Evolutionary conservation across 2,888 invertebrate species (phyloP).

Genomic region (Tiliacea citrago): DNA sequence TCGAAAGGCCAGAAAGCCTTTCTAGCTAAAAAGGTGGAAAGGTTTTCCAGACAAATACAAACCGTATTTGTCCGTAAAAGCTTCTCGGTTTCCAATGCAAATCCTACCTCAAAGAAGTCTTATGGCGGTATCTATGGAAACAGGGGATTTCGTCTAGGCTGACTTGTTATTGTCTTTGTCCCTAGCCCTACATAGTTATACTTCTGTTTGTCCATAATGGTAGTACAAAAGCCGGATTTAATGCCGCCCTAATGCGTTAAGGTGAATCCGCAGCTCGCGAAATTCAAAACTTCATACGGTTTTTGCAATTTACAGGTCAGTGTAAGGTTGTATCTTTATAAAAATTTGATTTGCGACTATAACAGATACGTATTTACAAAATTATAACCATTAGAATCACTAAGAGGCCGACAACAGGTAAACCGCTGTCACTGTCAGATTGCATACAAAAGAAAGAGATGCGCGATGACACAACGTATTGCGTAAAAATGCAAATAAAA

Average conservation of each 20-base stretch:
- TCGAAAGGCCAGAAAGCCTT: not conserved
- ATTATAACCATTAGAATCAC: too few relatives aligned
- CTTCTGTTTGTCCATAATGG: not conserved
- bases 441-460: too few relatives aligned
- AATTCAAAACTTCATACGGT: too few relatives aligned
- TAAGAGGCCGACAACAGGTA: too few relatives aligned
- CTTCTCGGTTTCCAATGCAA: constrained; percentile 15
- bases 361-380: too few relatives aligned
- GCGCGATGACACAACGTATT: too few relatives aligned
- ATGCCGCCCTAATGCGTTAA: not conserved
- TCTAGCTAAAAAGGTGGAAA: not conserved
- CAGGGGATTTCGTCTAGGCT: not conserved
- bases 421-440: too few relatives aligned
- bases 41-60: constrained; percentile 9
- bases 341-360: too few relatives aligned
- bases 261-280: too few relatives aligned
- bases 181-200: not conserved
- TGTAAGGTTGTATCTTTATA: too few relatives aligned
- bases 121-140: not conserved
- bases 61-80: constrained; percentile 17
- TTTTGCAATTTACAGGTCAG: too few relatives aligned
- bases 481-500: too few relatives aligned
- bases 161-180: constrained; percentile 1
- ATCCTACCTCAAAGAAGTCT: not conserved
- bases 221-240: constrained; percentile 1